Evolutionary conservation across 2,113 vertebrate species (phyloP).

Genomic region (Tupaia tana): DNA sequence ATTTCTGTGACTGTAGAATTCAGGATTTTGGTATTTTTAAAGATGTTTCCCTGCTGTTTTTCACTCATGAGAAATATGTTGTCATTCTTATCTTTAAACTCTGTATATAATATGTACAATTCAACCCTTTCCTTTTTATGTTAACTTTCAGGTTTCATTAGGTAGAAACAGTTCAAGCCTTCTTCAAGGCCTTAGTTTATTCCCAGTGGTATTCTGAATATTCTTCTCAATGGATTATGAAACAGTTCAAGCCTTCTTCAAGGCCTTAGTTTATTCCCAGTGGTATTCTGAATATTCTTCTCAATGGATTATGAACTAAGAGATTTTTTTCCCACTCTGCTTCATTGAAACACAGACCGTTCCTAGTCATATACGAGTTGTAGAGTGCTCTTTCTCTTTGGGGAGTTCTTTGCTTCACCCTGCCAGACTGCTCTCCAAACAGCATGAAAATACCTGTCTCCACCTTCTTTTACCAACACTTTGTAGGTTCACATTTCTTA

Average conservation of each 20-base stretch:
- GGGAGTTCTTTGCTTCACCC: background rate
- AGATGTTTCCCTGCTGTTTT: background rate
- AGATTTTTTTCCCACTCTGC: background rate
- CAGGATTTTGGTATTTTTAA: background rate
- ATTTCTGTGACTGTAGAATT: background rate
- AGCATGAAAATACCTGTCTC: background rate
- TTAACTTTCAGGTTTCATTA: background rate
- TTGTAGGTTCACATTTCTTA: conserved; percentile 6
- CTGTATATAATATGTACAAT: background rate
- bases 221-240: background rate
- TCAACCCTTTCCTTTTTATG: background rate
- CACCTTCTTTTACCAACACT: background rate
- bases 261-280: background rate
- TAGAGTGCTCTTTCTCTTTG: background rate
- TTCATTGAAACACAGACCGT: background rate
- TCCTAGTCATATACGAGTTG: background rate
- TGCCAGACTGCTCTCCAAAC: background rate
- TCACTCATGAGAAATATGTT: background rate
- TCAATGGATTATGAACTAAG: background rate
- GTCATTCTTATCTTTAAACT: background rate
- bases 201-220: background rate
- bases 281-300: background rate
- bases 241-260: too few species aligned
- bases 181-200: background rate
- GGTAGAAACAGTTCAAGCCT: background rate